Evolutionary conservation across 2,888 invertebrate species (phyloP).

Genomic region (Philaethria dido): DNA sequence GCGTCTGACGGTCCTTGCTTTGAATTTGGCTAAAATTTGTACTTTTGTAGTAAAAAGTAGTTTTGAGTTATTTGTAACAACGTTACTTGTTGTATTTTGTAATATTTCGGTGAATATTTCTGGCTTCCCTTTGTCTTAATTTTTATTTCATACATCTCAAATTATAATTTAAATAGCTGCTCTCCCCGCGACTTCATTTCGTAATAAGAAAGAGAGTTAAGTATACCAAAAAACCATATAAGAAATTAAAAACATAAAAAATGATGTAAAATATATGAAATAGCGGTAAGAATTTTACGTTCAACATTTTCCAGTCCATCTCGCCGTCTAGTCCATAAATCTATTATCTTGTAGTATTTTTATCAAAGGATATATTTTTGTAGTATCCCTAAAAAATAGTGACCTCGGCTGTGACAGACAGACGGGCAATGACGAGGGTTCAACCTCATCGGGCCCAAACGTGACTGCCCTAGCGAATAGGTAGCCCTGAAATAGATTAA

Average conservation of each 20-base stretch:
- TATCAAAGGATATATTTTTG: conserved; percentile 46
- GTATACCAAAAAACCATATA: too few species aligned
- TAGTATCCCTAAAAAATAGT: conserved; percentile 46
- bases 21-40: too few species aligned
- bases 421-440: conserved; percentile 55
- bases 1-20: too few species aligned
- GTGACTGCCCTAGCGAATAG: conserved; percentile 48
- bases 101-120: too few species aligned
- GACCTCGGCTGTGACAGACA: conserved; percentile 50
- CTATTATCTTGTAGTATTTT: conserved; percentile 24
- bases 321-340: conserved; percentile 19
- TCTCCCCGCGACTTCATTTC: too few species aligned
- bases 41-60: too few species aligned
- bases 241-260: conserved; percentile 4
- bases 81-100: too few species aligned
- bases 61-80: too few species aligned
- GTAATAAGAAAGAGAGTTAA: too few species aligned
- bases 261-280: conserved; percentile 4
- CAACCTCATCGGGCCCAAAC: conserved; percentile 43
- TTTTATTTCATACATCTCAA: too few species aligned
- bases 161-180: too few species aligned
- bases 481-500: conserved; percentile 39
- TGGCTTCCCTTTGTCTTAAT: too few species aligned
- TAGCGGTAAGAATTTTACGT: neutral
- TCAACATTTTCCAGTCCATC: conserved; percentile 15